Evolutionary conservation across 2,113 vertebrate genomes (phyloP), one percentile per base, ranked within the genome.

Genomic region (Merops nubicus): DNA sequence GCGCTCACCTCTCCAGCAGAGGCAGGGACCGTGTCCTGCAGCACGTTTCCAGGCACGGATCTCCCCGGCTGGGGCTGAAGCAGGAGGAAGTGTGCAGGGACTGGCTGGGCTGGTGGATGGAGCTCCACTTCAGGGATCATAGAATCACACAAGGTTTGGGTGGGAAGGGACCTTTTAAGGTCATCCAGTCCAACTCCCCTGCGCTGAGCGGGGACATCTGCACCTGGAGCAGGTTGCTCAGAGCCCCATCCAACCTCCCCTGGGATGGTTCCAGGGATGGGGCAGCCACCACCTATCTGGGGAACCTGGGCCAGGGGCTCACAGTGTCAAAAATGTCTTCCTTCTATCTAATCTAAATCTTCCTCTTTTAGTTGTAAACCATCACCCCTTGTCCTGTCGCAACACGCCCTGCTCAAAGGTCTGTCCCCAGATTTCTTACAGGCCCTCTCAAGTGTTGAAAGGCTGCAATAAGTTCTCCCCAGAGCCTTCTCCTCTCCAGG

Each of bases 121-220:
- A 45, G n/a, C 15, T 75, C 21, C 1, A 2, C 12, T n/a, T 0
- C 3, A 2, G 62, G 47, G 34, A 36, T 1, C 9, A 26, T 20
- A 56, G 54, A 56, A 56, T 33, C 54, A 56, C 31, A 11, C 15
- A 56, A 20, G 19, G 17, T 16, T 33, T 19, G 10, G 31, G 31
- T 29, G 18, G 33, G 18, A 31, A 56, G 33, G 54, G 16, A 31
- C 33, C 31, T 31, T 33, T 33, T 20, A 31, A 33, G 33, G 54
- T 33, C 54, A 56, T 56, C 31, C 20, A 33, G 54, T 56, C 31
- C 31, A 20, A n/a, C n/a, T n/a, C n/a, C n/a, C n/a, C n/a, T n/a
- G n/a, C n/a, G n/a, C n/a, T n/a, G n/a, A n/a, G n/a, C n/a, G n/a
- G n/a, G n/a, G n/a, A n/a, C n/a, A n/a, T n/a, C n/a, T n/a, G n/a